phyloP scores from a whole-genome alignment of 2,797 vertebrate species.

The Carcharodon carcharias region DNA sequence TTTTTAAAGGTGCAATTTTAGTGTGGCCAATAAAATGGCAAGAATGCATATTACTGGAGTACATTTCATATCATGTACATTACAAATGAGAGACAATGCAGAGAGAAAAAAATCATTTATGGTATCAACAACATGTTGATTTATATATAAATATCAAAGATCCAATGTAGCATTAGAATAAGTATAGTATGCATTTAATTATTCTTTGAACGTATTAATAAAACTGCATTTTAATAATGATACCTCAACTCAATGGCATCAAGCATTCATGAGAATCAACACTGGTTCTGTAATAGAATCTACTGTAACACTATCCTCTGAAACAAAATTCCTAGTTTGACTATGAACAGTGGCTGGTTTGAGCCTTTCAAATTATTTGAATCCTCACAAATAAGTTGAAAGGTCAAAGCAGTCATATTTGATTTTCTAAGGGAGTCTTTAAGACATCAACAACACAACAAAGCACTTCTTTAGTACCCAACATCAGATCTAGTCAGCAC shows the following conservation, averaged over 20 bases:
- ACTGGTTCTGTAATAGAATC: conserved; percentile 81
- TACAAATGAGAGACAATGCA: neutral
- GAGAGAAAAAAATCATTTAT: neutral
- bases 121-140: neutral
- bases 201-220: conserved; percentile 96
- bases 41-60: neutral
- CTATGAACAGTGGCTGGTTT: conserved; percentile 81
- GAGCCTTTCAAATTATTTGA: conserved; percentile 93
- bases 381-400: conserved; percentile 93
- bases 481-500: conserved; percentile 72
- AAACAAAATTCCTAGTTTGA: conserved; percentile 80
- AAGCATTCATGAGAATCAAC: conserved; percentile 78
- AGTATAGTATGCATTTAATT: neutral
- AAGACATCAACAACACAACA: conserved; percentile 80
- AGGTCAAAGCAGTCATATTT: conserved; percentile 91
- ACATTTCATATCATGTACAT: neutral
- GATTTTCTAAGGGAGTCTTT: conserved; percentile 77
- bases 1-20: neutral
- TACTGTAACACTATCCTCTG: conserved; percentile 70
- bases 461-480: conserved; percentile 79
- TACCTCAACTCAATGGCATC: conserved; percentile 55
- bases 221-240: conserved; percentile 98
- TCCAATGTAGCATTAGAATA: neutral
- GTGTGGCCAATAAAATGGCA: neutral
- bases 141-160: neutral